phyloP scores from a whole-genome alignment of 2,113 vertebrate genomes.

The Vombatus ursinus region DNA sequence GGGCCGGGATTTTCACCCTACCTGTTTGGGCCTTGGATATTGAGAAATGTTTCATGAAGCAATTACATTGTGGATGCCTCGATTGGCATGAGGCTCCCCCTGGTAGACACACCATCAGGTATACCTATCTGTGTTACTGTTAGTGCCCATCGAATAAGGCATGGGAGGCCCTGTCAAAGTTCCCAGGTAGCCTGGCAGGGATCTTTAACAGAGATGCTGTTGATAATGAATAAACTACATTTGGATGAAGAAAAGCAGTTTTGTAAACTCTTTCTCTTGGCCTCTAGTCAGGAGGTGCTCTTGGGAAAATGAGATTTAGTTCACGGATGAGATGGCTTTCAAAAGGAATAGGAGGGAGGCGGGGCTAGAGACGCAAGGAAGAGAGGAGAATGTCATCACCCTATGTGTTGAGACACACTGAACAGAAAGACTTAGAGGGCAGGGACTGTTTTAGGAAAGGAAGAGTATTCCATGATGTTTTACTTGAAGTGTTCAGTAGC shows the following conservation, averaged over 20 bases:
- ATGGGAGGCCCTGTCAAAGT: not conserved
- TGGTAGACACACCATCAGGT: not conserved
- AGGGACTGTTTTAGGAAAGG: not conserved
- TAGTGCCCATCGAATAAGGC: not conserved
- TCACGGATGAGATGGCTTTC: not conserved
- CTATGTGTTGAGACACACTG: not conserved
- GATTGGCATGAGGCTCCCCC: not conserved
- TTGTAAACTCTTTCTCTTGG: not conserved
- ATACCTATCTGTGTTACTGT: not conserved
- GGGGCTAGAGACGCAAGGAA: not conserved
- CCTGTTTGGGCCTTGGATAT: not conserved
- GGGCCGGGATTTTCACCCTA: slow-evolving; percentile 46
- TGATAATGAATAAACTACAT: not conserved
- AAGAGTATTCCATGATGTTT: not conserved
- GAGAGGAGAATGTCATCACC: not conserved
- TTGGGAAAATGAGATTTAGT: slow-evolving; percentile 14
- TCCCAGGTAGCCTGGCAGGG: not conserved
- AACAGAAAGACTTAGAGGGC: not conserved
- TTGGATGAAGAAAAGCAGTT: not conserved
- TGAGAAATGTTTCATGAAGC: slow-evolving; percentile 10
- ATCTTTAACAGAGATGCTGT: slow-evolving; percentile 31
- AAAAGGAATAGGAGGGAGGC: not conserved
- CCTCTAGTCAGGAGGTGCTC: not conserved
- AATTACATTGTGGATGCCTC: not conserved
- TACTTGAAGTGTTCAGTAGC: slow-evolving; percentile 61